Evolutionary conservation across 2,797 vertebrate species (phyloP), one percentile per base, ranked within the genome.

Genomic region (Pantherophis vulpinus): DNA sequence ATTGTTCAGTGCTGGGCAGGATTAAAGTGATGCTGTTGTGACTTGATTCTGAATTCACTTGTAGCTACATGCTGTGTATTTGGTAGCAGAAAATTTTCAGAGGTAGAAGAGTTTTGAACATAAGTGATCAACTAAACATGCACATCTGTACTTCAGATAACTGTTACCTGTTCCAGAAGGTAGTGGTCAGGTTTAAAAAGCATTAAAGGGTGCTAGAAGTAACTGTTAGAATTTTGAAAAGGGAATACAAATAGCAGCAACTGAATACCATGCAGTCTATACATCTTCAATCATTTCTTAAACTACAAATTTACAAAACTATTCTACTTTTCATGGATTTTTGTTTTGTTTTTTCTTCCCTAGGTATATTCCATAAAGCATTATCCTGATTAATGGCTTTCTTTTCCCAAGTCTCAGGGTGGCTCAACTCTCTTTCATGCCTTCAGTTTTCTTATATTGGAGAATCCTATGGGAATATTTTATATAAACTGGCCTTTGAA

Each of bases 401-500:
- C 5, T 23, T 55, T 91, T 54, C 63, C 59, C 29, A 32, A n/a
- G 32, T 88, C 93, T 93, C 70, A 55, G 2, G 0, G 90, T 79
- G 89, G 59, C 89, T 94, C 56, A 89, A 86, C 42, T 42, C 91
- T 0, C 5, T 47, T 59, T 60, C 95, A 94, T 37, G 27, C 87
- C 51, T 18, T 94, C 66, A 59, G 58, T 58, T 54, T 54, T 89
- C 56, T 92, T 90, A 92, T 70, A 32, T 59, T 89, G 14, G 0
- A 13, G 88, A 96, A 95, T 87, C 54, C 47, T 92, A 86, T 79
- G 92, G 27, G 88, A 90, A 88, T 90, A 54, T 91, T 88, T 37
- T 14, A 92, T 95, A 94, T 47, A 92, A 16, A 91, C 93, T 86
- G 55, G 92, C 91, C 91, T 97, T 96, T 97, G 96, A 97, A 97